A percentile compares a stretch with the other conserved stretches of the same genome.
Evolutionary conservation across 1,140 invertebrate species (phyloP).

Genomic region (Phortica variegata): DNA sequence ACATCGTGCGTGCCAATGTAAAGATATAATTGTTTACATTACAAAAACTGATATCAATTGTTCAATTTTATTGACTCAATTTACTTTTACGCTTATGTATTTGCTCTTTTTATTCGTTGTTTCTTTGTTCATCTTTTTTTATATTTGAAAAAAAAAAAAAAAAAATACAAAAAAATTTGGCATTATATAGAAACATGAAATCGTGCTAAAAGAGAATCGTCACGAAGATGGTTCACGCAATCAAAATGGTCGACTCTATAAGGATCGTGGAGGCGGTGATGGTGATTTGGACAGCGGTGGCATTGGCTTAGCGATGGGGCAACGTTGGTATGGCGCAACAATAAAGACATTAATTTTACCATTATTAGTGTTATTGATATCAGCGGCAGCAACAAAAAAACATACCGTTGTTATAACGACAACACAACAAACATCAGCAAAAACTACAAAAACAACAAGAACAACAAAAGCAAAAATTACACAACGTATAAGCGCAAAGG

Average conservation of each 20-base stretch:
- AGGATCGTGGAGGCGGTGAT: conserved; percentile 39
- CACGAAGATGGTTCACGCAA: conserved; percentile 51
- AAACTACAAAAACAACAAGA: conserved; percentile 7
- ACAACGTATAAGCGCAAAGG: not conserved
- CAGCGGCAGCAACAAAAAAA: conserved; percentile 10
- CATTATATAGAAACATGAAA: conserved; percentile 46
- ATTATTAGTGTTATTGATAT: conserved; percentile 34
- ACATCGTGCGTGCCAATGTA: too few species aligned
- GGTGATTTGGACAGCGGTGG: conserved; percentile 21
- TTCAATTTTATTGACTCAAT: too few species aligned
- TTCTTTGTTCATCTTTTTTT: not conserved
- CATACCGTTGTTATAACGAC: conserved; percentile 5
- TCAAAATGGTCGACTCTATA: conserved; percentile 54
- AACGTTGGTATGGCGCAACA: conserved; percentile 21
- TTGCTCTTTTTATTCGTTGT: not conserved
- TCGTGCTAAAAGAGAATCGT: conserved; percentile 44
- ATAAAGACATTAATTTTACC: conserved; percentile 36
- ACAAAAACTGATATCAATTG: too few species aligned
- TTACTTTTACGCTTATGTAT: not conserved
- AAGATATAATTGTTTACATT: too few species aligned
- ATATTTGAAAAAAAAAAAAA: too few species aligned
- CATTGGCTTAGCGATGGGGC: not conserved
- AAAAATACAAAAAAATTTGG: too few species aligned
- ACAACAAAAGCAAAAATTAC: not conserved
- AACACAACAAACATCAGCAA: conserved; percentile 10